A percentile compares a stretch with the other conserved stretches of the same genome.
These are phyloP conservation scores for Oreochromis aureus DNA, from an alignment of 2,113 vertebrate genomes.

Conservation along the genomic window DNA sequence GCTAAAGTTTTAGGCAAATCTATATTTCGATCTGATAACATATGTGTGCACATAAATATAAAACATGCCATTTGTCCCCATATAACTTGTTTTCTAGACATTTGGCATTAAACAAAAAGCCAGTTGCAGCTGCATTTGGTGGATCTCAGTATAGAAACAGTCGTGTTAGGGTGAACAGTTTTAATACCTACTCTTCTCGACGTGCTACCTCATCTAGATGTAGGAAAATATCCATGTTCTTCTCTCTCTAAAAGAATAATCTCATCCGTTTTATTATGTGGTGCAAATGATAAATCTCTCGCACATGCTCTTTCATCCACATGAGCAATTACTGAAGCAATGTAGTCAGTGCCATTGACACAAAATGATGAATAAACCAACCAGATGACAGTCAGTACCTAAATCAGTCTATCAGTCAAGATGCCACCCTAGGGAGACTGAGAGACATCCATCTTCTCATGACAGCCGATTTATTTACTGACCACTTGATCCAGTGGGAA, in stretches of 20 bases:
- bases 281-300: not conserved
- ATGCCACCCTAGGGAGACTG: not conserved
- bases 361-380: slow-evolving; percentile 35
- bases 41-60: not conserved
- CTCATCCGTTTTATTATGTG: not conserved
- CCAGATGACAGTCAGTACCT: slow-evolving; percentile 13
- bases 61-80: not conserved
- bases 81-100: not conserved
- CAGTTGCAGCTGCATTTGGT: not conserved
- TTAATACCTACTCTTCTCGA: not conserved
- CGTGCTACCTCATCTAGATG: not conserved
- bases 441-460: slow-evolving; percentile 11
- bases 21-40: not conserved
- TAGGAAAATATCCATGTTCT: not conserved
- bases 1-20: not conserved
- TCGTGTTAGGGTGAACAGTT: not conserved
- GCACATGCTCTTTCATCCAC: not conserved
- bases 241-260: not conserved
- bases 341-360: not conserved
- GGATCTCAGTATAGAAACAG: not conserved
- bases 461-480: slow-evolving; percentile 38
- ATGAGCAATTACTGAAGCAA: slow-evolving; percentile 8
- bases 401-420: slow-evolving; percentile 40
- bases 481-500: not conserved
- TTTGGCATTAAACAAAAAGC: not conserved